Percentiles rank a stretch among this genome's conserved stretches.
These are phyloP conservation scores for Heliangelus exortis DNA, from an alignment of 2,797 vertebrate genomes.

Conservation along the genomic window DNA sequence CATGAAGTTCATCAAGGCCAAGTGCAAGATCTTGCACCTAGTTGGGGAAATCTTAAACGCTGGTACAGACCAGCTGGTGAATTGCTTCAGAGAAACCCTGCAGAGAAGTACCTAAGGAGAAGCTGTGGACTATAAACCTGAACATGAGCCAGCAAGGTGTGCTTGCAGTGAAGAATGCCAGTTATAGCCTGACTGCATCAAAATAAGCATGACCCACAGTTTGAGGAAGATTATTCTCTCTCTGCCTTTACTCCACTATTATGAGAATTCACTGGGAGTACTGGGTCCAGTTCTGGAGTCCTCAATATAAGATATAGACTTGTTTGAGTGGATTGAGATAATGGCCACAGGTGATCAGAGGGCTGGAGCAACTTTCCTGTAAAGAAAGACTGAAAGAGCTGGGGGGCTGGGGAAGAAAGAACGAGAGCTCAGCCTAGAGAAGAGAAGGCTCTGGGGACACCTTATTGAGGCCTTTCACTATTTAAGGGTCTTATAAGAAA, in stretches of 20 bases:
- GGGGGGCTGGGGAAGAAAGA: too few relatives aligned
- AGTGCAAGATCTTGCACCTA: neutral
- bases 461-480: neutral
- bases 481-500: neutral
- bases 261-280: neutral
- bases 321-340: neutral
- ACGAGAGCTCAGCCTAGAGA: neutral
- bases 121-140: neutral
- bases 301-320: neutral
- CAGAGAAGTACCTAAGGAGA: neutral
- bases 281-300: neutral
- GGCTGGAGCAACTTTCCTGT: neutral
- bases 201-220: neutral
- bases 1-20: neutral
- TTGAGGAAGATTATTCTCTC: neutral
- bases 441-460: neutral
- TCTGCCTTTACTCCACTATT: neutral
- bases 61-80: too few relatives aligned
- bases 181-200: fast-evolving
- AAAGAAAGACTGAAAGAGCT: neutral
- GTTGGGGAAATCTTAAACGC: neutral
- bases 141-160: neutral
- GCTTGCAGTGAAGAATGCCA: neutral
- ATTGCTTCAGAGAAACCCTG: neutral
- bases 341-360: neutral